These are phyloP conservation scores for Archegozetes longisetosus DNA, from an alignment of 1,140 invertebrate species.

Conservation along the genomic window DNA sequence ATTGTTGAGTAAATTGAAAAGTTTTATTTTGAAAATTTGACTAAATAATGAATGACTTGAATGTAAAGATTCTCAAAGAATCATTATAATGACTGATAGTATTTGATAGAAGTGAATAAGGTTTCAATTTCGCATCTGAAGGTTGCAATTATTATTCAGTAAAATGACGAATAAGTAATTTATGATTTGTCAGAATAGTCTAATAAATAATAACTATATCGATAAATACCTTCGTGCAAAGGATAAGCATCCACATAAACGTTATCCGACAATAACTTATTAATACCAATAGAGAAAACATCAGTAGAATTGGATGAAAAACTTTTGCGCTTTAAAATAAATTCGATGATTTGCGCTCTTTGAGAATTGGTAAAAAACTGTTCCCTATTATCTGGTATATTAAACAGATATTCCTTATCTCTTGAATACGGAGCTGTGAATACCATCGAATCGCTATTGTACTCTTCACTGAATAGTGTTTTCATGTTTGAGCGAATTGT, in stretches of 20 bases:
- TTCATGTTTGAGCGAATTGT: constrained; percentile 13
- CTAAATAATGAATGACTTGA: too few relatives aligned
- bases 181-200: too few relatives aligned
- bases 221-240: constrained; percentile 56
- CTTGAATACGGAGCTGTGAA: constrained; percentile 23
- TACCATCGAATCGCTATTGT: constrained; percentile 33
- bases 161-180: too few relatives aligned
- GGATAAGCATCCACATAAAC: constrained; percentile 72
- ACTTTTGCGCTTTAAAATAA: constrained; percentile 70
- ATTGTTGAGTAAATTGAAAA: too few relatives aligned
- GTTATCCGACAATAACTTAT: constrained; percentile 54
- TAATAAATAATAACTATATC: not conserved
- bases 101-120: too few relatives aligned
- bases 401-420: constrained; percentile 56
- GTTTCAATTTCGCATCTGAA: too few relatives aligned
- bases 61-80: too few relatives aligned
- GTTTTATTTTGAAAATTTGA: too few relatives aligned
- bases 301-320: constrained; percentile 36
- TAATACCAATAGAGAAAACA: constrained; percentile 35
- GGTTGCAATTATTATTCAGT: too few relatives aligned
- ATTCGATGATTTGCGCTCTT: constrained; percentile 71
- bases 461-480: constrained; percentile 14
- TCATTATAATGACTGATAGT: too few relatives aligned
- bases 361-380: constrained; percentile 73
- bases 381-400: constrained; percentile 41